Evolutionary conservation across 2,113 vertebrate species (phyloP).

Genomic region (Malaclemys terrapin): DNA sequence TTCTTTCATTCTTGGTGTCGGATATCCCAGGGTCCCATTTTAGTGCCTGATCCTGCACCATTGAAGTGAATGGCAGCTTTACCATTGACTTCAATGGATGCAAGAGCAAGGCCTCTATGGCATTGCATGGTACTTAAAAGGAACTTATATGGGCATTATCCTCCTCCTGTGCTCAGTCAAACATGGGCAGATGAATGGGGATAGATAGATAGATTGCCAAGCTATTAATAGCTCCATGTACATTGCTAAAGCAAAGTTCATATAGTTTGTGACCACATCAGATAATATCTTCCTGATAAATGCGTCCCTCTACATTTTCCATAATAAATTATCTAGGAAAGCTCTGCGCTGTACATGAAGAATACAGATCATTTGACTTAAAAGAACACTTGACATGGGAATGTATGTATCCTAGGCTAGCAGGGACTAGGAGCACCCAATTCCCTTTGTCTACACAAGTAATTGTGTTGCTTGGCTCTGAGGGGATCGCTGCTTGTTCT

Average conservation of each 20-base stretch:
- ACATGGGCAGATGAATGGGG: neutral
- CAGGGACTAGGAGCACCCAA: too few relatives aligned
- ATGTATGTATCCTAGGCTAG: too few relatives aligned
- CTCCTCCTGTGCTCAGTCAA: neutral
- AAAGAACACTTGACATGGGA: neutral
- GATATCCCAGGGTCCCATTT: neutral
- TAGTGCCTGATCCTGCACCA: neutral
- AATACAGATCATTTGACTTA: neutral
- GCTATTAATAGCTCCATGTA: neutral
- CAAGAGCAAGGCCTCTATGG: neutral
- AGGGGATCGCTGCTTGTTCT: too few relatives aligned
- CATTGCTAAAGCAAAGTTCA: neutral
- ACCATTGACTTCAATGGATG: neutral
- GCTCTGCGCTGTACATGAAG: neutral
- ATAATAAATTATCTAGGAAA: neutral
- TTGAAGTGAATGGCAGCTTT: neutral
- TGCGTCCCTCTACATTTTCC: neutral
- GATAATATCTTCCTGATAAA: neutral
- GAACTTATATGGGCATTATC: neutral
- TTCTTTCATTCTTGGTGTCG: neutral
- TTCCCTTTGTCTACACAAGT: too few relatives aligned
- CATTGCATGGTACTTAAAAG: neutral
- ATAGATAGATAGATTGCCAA: neutral
- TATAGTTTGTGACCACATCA: neutral
- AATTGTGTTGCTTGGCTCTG: too few relatives aligned